phyloP scores from a whole-genome alignment of 2,113 vertebrate species.

The Oreocharis arfaki region DNA sequence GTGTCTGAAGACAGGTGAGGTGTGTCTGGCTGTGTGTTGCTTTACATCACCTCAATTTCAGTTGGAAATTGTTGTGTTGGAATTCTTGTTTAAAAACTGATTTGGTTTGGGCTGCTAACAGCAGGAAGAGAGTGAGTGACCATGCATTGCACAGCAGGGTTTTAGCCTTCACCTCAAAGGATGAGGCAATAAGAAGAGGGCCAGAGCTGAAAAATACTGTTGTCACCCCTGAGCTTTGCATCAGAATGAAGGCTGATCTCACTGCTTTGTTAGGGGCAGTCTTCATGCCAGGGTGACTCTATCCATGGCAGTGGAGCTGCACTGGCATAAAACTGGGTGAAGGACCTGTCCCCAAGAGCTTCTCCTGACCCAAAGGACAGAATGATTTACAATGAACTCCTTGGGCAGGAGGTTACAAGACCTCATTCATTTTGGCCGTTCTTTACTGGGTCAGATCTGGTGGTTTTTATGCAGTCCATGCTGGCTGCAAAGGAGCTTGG shows the following conservation, averaged over 20 bases:
- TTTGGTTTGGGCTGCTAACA: not conserved
- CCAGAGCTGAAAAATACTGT: not conserved
- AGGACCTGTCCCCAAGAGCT: not conserved
- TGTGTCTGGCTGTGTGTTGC: not conserved
- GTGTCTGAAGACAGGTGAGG: not conserved
- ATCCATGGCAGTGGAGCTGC: not conserved
- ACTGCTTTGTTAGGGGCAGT: not conserved
- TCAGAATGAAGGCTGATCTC: not conserved
- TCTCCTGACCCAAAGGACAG: not conserved
- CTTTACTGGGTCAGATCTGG: not conserved
- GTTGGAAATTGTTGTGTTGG: not conserved
- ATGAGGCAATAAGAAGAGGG: not conserved
- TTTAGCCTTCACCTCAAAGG: not conserved
- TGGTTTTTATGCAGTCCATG: not conserved
- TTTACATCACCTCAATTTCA: not conserved
- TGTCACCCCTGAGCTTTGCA: not conserved
- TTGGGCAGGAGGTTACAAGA: not conserved
- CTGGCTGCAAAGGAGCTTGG: not conserved
- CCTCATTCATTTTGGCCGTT: not conserved
- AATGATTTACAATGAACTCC: not conserved
- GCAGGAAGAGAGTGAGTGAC: not conserved
- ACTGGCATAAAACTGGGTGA: not conserved
- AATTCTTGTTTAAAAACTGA: not conserved
- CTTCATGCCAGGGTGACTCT: not conserved
- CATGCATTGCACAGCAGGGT: accelerated